Conservation (phyloP, 2,888 invertebrate species). For the Megastigmus dorsalis region DNA sequence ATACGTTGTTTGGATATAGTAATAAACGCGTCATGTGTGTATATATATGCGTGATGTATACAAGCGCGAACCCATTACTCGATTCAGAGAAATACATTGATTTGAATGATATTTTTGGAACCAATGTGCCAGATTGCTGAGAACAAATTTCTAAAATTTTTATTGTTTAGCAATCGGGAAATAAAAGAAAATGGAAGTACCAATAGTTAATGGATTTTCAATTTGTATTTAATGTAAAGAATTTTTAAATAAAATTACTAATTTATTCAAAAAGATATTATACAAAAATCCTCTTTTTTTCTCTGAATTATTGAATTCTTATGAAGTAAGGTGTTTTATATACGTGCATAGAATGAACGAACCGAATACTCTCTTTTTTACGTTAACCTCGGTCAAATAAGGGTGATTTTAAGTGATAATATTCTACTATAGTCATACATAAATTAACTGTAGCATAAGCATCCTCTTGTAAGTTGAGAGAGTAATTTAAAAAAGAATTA, state of each 20-base stretch:
- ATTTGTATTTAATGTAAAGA: too few species aligned
- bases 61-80: background rate
- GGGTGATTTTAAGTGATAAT: constrained; percentile 20
- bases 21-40: background rate
- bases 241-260: too few species aligned
- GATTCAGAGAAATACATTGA: constrained; percentile 32
- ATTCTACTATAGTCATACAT: background rate
- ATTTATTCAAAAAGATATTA: too few species aligned
- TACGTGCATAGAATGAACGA: background rate
- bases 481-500: too few species aligned
- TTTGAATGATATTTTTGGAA: too few species aligned
- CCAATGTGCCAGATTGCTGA: background rate
- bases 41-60: background rate
- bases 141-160: background rate
- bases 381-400: background rate
- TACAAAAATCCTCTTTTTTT: background rate
- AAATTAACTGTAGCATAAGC: too few species aligned
- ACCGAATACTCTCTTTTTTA: background rate
- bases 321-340: background rate
- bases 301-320: background rate
- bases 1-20: constrained; percentile 7
- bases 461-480: too few species aligned
- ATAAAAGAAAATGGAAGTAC: constrained; percentile 1
- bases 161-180: background rate
- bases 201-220: too few species aligned